Percentiles rank a stretch among this genome's conserved stretches.
These are phyloP conservation scores for Lepus townsendii DNA, from an alignment of 2,797 vertebrate genomes.

Conservation along the genomic window DNA sequence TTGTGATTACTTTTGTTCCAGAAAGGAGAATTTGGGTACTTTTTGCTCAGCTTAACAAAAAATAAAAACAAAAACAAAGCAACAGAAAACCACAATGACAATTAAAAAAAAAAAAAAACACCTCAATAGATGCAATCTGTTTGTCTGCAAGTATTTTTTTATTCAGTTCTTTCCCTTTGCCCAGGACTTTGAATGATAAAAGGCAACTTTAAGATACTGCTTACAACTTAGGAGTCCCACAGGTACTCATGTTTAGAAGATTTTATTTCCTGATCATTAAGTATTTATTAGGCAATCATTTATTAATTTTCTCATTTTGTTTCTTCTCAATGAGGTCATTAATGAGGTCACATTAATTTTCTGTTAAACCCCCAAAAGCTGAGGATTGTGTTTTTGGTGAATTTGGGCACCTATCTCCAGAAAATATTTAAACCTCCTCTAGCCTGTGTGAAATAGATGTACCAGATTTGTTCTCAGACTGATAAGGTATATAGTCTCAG, in stretches of 20 bases:
- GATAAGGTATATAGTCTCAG: not conserved
- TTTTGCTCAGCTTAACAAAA: not conserved
- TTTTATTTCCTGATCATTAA: slow-evolving; percentile 40
- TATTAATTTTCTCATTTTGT: slow-evolving; percentile 35
- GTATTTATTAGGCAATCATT: slow-evolving; percentile 34
- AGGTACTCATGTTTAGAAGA: not conserved
- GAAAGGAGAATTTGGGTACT: slow-evolving; percentile 21
- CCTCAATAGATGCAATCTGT: not conserved
- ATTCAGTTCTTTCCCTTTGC: not conserved
- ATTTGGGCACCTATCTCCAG: not conserved
- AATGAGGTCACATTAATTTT: not conserved
- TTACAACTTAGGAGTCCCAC: not conserved
- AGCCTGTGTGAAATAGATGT: not conserved
- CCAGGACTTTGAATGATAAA: not conserved
- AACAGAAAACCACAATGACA: not conserved
- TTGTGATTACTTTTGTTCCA: slow-evolving; percentile 55
- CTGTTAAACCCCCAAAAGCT: fast-evolving
- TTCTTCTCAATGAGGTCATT: not conserved
- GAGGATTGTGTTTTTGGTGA: not conserved
- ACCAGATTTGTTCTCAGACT: not conserved
- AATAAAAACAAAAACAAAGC: not conserved
- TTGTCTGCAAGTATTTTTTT: not conserved
- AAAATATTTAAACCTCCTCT: not conserved
- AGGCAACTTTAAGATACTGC: not conserved
- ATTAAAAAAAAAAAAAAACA: not conserved